Evolutionary conservation across 2,888 invertebrate genomes (phyloP).

Genomic region (Pristionchus fissidentatus): DNA sequence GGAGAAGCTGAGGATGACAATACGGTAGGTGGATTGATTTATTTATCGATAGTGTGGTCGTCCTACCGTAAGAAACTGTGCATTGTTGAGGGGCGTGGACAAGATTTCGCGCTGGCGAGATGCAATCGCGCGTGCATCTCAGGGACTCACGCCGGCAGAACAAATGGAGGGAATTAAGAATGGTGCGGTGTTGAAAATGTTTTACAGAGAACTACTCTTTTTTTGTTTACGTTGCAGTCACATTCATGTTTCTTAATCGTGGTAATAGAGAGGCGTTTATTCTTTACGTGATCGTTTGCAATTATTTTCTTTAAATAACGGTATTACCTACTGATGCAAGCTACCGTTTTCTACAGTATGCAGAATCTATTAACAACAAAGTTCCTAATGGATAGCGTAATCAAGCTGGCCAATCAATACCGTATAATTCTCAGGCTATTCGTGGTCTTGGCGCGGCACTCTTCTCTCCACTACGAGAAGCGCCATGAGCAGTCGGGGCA

Average conservation of each 20-base stretch:
- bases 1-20: neutral
- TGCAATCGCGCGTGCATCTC: constrained; percentile 2
- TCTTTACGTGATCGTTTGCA: no score
- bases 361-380: neutral
- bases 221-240: no score
- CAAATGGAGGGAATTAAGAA: neutral
- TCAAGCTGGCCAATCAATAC: no score
- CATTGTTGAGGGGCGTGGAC: neutral
- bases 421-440: neutral
- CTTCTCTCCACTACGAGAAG: neutral
- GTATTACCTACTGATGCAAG: no score
- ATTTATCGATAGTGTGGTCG: neutral
- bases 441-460: constrained; percentile 6
- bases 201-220: neutral
- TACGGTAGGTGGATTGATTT: neutral
- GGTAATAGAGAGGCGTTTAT: no score
- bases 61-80: neutral
- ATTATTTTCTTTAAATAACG: no score
- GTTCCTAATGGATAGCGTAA: no score
- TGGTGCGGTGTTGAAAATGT: neutral
- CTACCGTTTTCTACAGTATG: neutral
- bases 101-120: constrained; percentile 36
- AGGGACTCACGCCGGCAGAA: constrained; percentile 20
- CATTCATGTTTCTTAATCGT: no score
- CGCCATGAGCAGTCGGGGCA: constrained; percentile 1